A percentile compares a stretch with the other conserved stretches of the same genome.
phyloP scores from a whole-genome alignment of 2,797 vertebrate genomes.

The Leptatherina wallacei region DNA sequence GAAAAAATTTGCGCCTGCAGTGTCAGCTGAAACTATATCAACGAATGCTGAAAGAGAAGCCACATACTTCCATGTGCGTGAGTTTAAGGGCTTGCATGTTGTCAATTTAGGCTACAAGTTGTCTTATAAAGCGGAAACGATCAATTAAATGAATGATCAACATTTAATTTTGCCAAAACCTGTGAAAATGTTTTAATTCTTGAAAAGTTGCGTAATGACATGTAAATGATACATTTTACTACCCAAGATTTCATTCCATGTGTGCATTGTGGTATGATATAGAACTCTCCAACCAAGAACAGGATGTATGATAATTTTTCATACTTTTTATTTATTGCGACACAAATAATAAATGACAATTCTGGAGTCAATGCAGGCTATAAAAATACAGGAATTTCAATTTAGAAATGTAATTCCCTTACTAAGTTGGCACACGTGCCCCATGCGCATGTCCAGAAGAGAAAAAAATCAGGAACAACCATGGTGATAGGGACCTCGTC shows the following conservation, averaged over 20 bases:
- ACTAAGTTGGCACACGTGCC: neutral
- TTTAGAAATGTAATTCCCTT: neutral
- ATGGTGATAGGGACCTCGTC: neutral
- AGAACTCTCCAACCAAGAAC: neutral
- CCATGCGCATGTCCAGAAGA: neutral
- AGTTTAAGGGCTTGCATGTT: neutral
- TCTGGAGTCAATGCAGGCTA: neutral
- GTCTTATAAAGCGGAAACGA: neutral
- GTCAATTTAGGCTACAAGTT: neutral
- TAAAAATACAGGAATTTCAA: neutral
- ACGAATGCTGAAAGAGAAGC: neutral
- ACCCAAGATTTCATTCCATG: too few relatives aligned
- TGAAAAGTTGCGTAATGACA: neutral
- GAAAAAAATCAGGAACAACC: neutral
- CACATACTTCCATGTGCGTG: neutral
- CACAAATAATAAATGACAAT: neutral
- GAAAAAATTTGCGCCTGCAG: slow-evolving; percentile 10
- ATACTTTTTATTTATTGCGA: neutral
- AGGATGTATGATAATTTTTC: neutral
- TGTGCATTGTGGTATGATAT: too few relatives aligned
- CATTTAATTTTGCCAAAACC: neutral
- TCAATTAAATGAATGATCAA: neutral
- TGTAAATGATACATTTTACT: neutral
- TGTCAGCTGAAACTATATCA: slow-evolving; percentile 20
- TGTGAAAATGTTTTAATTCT: neutral